These are phyloP conservation scores for Eristalinus aeneus DNA, from an alignment of 2,888 invertebrate genomes.

Conservation along the genomic window DNA sequence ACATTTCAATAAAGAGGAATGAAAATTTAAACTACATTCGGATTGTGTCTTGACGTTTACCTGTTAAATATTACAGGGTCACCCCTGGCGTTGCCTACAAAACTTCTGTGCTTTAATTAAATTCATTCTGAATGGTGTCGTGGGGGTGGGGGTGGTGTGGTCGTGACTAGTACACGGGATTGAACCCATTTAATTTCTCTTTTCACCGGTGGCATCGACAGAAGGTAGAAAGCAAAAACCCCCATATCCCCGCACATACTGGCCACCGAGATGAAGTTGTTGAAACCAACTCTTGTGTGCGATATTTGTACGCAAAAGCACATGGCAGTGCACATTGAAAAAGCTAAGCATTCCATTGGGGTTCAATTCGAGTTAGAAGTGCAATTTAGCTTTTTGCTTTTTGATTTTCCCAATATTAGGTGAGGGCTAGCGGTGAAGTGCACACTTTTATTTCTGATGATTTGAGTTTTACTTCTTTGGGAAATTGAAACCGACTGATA, in stretches of 20 bases:
- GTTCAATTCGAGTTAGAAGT: background rate
- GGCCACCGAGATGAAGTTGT: background rate
- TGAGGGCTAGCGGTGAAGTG: background rate
- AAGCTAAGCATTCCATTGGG: background rate
- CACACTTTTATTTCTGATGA: background rate
- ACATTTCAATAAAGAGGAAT: constrained; percentile 65
- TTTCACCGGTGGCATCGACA: background rate
- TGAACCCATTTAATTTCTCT: background rate
- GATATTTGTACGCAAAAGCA: background rate
- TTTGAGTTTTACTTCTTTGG: background rate
- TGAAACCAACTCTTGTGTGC: background rate
- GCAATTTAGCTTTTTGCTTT: background rate
- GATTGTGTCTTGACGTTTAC: constrained; percentile 31
- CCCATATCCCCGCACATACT: background rate
- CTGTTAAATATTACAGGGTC: constrained; percentile 13
- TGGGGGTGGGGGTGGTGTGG: too few species aligned
- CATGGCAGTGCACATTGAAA: background rate
- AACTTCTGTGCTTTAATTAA: constrained; percentile 65
- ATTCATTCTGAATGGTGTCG: constrained; percentile 41
- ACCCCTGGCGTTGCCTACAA: constrained; percentile 23
- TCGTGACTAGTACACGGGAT: background rate
- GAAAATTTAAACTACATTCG: constrained; percentile 58
- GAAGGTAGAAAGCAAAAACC: background rate
- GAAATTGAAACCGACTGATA: background rate
- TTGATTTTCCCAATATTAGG: background rate